These are phyloP conservation scores for Chelonus formosanus DNA, from an alignment of 2,888 invertebrate genomes.

Conservation along the genomic window DNA sequence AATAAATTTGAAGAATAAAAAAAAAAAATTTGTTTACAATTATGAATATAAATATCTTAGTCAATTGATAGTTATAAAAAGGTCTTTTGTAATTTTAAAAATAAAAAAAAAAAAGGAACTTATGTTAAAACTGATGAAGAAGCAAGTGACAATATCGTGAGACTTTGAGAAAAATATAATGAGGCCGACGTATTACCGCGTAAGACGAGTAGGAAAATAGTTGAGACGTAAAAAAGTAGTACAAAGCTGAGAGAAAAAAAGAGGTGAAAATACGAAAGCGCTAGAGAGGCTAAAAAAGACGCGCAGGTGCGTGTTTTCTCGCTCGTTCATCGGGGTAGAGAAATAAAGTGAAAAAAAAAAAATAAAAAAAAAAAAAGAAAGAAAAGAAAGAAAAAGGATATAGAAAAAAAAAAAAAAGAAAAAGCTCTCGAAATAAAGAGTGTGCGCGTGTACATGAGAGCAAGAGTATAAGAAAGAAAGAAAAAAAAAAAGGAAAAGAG, in stretches of 20 bases:
- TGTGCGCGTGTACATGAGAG: slow-evolving; percentile 2
- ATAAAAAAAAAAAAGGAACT: no score
- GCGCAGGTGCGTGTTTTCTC: slow-evolving; percentile 19
- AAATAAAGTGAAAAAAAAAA: slow-evolving; percentile 8
- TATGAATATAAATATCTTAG: no score
- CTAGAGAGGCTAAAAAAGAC: slow-evolving; percentile 16
- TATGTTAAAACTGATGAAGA: no score
- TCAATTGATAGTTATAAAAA: no score
- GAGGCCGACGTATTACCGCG: slow-evolving; percentile 13
- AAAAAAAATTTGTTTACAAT: no score
- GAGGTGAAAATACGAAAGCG: neutral
- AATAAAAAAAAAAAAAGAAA: neutral
- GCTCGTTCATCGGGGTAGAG: slow-evolving; percentile 10
- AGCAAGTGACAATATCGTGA: no score
- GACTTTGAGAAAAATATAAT: slow-evolving; percentile 13
- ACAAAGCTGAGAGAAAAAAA: slow-evolving; percentile 5
- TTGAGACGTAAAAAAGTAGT: slow-evolving; percentile 1
- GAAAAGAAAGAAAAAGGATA: neutral
- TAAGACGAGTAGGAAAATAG: slow-evolving; percentile 20
- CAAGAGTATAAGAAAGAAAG: neutral
- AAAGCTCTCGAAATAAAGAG: slow-evolving; percentile 13
- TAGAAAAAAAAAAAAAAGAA: slow-evolving; percentile 1
- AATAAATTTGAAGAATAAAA: no score
- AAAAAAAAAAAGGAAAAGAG: neutral
- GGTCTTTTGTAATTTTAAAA: no score